Conservation (phyloP, 1,140 invertebrate species). For the Dreissena rostriformis region DNA sequence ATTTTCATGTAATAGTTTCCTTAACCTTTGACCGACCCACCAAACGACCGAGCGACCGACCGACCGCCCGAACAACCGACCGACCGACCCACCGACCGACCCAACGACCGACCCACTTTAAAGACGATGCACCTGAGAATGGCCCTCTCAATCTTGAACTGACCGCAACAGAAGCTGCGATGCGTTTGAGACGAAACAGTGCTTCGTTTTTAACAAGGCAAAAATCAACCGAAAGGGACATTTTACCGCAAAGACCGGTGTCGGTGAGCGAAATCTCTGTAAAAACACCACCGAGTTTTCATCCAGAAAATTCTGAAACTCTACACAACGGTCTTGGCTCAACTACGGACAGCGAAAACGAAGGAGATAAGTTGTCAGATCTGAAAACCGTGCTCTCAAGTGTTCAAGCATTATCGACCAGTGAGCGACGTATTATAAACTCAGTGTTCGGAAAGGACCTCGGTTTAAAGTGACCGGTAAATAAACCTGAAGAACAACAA, state of each 20-base stretch:
- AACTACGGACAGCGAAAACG: neutral
- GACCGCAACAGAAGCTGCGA: too few relatives aligned
- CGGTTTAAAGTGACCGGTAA: conserved; percentile 18
- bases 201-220: neutral
- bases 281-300: neutral
- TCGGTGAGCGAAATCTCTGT: conserved; percentile 25
- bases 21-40: too few relatives aligned
- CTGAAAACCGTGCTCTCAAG: conserved; percentile 1
- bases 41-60: too few relatives aligned
- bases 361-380: too few relatives aligned
- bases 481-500: too few relatives aligned
- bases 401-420: conserved; percentile 27
- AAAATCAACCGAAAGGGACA: neutral
- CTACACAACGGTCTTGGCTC: neutral
- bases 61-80: too few relatives aligned
- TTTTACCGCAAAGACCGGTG: conserved; percentile 20
- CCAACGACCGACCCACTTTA: too few relatives aligned
- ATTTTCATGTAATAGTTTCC: too few relatives aligned
- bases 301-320: neutral
- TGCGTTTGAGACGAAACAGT: conserved; percentile 32
- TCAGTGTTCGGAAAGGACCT: conserved; percentile 46
- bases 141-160: too few relatives aligned
- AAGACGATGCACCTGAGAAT: neutral
- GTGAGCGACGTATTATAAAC: conserved; percentile 49
- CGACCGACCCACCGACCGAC: too few relatives aligned